These are phyloP conservation scores for Didymodactylos carnosus DNA, from an alignment of 2,888 invertebrate genomes.

Conservation along the genomic window DNA sequence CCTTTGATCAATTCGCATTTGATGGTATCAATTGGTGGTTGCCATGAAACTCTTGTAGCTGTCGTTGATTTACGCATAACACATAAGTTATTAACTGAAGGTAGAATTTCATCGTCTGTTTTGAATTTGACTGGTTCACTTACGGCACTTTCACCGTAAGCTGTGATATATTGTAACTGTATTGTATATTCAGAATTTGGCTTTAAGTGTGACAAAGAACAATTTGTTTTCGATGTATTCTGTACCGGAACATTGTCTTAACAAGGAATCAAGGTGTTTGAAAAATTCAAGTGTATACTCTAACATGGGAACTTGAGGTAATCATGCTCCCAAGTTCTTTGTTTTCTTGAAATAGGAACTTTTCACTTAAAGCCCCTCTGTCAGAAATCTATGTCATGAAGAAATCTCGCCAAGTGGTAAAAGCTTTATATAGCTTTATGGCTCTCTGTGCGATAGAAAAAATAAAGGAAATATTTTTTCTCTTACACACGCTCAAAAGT, in stretches of 20 bases:
- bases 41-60: slow-evolving; percentile 31
- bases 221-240: background rate
- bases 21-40: slow-evolving; percentile 21
- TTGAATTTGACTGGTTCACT: background rate
- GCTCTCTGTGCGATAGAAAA: no score
- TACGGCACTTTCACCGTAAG: background rate
- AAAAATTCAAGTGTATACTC: no score
- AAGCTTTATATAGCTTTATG: no score
- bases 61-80: slow-evolving; percentile 26
- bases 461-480: background rate
- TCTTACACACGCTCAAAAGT: no score
- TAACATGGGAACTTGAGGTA: no score
- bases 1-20: background rate
- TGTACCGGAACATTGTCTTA: background rate
- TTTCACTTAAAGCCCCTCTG: no score
- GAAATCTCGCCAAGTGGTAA: no score
- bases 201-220: background rate
- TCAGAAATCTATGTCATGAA: no score
- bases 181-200: background rate
- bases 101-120: background rate
- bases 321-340: no score
- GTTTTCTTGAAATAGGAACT: no score
- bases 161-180: background rate
- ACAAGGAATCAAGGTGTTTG: no score
- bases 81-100: background rate